Conservation (phyloP, 2,797 vertebrate genomes). For the Choloepus didactylus region DNA sequence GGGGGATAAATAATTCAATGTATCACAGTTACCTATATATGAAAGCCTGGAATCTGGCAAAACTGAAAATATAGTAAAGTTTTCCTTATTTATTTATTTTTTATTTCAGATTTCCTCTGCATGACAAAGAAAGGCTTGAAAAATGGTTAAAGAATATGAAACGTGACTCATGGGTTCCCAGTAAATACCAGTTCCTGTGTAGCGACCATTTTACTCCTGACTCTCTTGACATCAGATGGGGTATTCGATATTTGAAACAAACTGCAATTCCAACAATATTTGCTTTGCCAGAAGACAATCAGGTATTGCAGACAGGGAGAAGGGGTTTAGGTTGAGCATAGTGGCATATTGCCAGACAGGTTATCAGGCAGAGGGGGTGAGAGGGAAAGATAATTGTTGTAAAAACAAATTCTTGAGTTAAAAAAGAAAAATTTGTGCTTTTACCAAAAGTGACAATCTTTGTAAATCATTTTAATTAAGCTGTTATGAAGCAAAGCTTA, state of each 20-base stretch:
- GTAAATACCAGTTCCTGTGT: conserved; percentile 94
- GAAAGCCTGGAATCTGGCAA: not conserved
- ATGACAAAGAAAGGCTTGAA: conserved; percentile 92
- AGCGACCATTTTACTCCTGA: conserved; percentile 94
- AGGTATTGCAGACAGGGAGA: conserved; percentile 83
- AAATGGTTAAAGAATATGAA: conserved; percentile 94
- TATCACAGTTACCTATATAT: not conserved
- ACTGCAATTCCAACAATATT: conserved; percentile 93
- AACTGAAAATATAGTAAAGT: conserved; percentile 35
- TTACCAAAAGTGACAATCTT: not conserved
- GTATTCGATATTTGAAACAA: conserved; percentile 93
- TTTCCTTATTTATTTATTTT: conserved; percentile 27
- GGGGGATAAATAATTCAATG: no score
- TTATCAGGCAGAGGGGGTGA: not conserved
- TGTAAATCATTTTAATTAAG: not conserved
- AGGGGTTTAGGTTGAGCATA: not conserved
- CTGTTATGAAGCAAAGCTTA: conserved; percentile 9
- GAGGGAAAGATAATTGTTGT: not conserved
- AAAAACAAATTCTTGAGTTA: conserved; percentile 10
- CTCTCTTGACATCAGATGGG: conserved; percentile 94
- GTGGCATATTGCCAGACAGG: not conserved
- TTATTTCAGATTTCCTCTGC: conserved; percentile 92
- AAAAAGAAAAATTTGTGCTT: not conserved
- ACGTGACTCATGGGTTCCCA: conserved; percentile 91
- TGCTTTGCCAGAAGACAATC: conserved; percentile 86